Percentiles rank a stretch among this genome's conserved stretches.
These are phyloP conservation scores for Schizopygopsis malacanthus DNA, from an alignment of 2,797 vertebrate genomes.

Conservation along the genomic window DNA sequence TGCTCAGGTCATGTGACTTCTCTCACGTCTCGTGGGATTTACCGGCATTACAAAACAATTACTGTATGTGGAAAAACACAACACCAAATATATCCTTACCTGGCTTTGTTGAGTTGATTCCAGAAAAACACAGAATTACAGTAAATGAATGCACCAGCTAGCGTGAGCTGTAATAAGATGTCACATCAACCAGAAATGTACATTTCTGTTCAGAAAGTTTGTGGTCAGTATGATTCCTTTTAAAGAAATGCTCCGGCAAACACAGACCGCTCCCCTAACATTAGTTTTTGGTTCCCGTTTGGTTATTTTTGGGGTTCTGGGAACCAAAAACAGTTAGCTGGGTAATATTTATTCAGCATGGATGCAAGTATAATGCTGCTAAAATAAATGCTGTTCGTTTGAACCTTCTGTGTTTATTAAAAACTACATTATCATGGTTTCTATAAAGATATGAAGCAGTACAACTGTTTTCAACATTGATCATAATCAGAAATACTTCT, in stretches of 20 bases:
- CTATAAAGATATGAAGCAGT: not conserved
- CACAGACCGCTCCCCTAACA: no score
- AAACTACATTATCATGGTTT: not conserved
- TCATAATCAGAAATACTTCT: not conserved
- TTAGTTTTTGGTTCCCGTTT: no score
- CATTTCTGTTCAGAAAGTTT: not conserved
- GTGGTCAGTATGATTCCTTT: not conserved
- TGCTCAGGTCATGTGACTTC: constrained; percentile 6
- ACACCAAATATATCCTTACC: not conserved
- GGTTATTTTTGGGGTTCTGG: no score
- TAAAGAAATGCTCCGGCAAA: no score
- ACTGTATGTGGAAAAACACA: not conserved
- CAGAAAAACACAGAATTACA: not conserved
- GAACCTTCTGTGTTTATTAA: not conserved
- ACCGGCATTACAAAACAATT: not conserved
- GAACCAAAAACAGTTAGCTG: no score
- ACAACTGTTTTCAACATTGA: not conserved
- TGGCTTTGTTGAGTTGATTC: not conserved
- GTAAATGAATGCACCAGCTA: not conserved
- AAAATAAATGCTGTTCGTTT: not conserved
- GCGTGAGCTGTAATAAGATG: not conserved
- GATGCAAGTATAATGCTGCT: not conserved
- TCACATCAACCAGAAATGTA: not conserved
- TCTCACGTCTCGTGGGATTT: not conserved
- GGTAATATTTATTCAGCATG: not conserved